Percentiles rank a stretch among this genome's conserved stretches.
Conservation (phyloP, 2,797 vertebrate species). For the Paramormyrops hopkinsi region DNA sequence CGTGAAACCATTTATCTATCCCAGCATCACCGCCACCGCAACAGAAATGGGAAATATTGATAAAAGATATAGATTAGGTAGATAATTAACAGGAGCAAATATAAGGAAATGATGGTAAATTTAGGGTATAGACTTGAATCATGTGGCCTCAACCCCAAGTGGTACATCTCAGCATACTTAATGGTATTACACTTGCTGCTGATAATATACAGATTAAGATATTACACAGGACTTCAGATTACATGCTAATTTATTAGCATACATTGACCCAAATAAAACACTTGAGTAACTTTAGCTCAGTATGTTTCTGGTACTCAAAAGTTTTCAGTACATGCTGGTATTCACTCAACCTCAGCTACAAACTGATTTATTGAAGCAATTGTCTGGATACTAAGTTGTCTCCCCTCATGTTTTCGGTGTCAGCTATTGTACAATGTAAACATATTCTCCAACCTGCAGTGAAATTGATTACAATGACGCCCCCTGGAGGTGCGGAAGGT, state of each 20-base stretch:
- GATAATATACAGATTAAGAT: neutral
- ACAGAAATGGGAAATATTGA: neutral
- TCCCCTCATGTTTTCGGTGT: neutral
- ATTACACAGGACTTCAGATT: neutral
- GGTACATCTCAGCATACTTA: neutral
- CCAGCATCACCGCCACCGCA: neutral
- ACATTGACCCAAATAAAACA: neutral
- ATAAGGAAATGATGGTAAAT: neutral
- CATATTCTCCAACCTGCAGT: neutral
- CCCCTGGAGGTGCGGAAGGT: neutral
- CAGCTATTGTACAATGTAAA: neutral
- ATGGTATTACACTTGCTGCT: neutral
- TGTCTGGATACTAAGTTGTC: neutral
- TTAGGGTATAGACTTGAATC: neutral
- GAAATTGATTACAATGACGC: neutral
- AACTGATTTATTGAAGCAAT: neutral
- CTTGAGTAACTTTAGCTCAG: neutral
- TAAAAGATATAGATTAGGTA: neutral
- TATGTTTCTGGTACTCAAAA: neutral
- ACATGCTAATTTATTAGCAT: neutral
- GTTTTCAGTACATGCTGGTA: neutral
- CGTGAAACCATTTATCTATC: neutral
- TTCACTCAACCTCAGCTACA: neutral
- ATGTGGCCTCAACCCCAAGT: neutral
- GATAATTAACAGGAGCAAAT: neutral